These are phyloP conservation scores for Drosophila stalkeri DNA, from an alignment of 2,888 invertebrate genomes.

Conservation along the genomic window DNA sequence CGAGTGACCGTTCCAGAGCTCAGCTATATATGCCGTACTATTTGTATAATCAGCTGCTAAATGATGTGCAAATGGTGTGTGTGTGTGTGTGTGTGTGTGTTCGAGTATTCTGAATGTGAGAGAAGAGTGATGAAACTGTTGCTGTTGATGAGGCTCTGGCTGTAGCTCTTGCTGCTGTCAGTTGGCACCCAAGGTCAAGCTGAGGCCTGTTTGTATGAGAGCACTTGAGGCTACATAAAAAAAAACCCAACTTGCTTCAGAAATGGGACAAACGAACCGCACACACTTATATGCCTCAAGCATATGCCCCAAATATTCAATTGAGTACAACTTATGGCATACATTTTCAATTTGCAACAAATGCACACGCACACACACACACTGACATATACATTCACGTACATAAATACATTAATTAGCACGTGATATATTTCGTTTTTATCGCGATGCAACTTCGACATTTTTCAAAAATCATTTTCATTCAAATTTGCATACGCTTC, in stretches of 20 bases:
- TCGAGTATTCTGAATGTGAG: constrained; percentile 9
- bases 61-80: constrained; percentile 69
- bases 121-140: constrained; percentile 14
- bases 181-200: constrained; percentile 41
- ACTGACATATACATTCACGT: constrained; percentile 31
- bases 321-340: not conserved
- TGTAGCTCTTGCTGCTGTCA: constrained; percentile 3
- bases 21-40: constrained; percentile 24
- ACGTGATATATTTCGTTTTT: constrained; percentile 71
- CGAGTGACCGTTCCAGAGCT: not conserved
- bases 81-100: constrained; percentile 32
- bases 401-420: constrained; percentile 71
- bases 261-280: constrained; percentile 10
- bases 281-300: not conserved
- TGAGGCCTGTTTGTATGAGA: constrained; percentile 21
- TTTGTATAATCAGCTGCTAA: constrained; percentile 78
- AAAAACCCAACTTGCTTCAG: not conserved
- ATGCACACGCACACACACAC: constrained; percentile 13
- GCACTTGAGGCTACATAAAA: constrained; percentile 24
- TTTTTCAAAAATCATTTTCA: constrained; percentile 56
- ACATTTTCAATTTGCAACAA: constrained; percentile 68
- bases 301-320: constrained; percentile 1
- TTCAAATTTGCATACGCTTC: constrained; percentile 67
- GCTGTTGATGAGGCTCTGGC: not conserved
- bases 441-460: constrained; percentile 70